Base-by-base conservation (phyloP, 2,113 vertebrate genomes). In the Lethenteron reissneri region DNA sequence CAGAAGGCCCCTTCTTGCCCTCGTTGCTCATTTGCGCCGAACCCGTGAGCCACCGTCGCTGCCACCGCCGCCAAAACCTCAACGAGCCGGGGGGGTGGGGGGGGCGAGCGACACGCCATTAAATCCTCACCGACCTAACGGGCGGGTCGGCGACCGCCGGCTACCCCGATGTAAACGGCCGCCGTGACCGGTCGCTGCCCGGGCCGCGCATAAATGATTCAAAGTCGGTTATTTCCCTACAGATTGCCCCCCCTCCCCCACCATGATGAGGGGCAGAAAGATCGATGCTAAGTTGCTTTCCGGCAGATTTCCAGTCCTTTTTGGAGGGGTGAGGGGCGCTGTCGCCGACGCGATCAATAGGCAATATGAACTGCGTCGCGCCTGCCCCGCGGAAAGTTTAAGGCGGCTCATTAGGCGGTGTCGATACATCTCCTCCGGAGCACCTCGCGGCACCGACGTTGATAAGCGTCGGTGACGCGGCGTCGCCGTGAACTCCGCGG, bases 141-240 rank as follows among this genome's bases (percentile, higher is more conserved):
- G 25, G 64, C 1, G 41, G 41, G 41, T 41, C 41, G 41, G 41
- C 41, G 41, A 41, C 41, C 6, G 41, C 41, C 41, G 41, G 41
- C 25, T 25, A 25, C 25, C 25, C 25, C 25, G 25, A 25, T 41
- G 41, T 7, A 41, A 41, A 41, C 41, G 41, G 41, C 41, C 41
- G 41, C 41, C 5, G 41, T 41, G 41, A 41, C 41, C 41, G 41
- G 5, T 41, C 41, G 41, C 41, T 25, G n/a, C 25, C 25, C 11
- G 25, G 64, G 64, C 64, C 9, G 25, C 11, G 25, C 64, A 68
- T 68, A 68, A 68, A 68, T 68, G 64, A 68, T 68, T 68, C 64
- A 68, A 68, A 68, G 64, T 68, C 64, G 25, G 64, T 68, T 68
- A 68, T 68, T 68, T 68, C 64, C 64, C 64, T 68, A 25, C 64